These are phyloP conservation scores for Cyanistes caeruleus DNA, from an alignment of 2,113 vertebrate species.

Conservation along the genomic window DNA sequence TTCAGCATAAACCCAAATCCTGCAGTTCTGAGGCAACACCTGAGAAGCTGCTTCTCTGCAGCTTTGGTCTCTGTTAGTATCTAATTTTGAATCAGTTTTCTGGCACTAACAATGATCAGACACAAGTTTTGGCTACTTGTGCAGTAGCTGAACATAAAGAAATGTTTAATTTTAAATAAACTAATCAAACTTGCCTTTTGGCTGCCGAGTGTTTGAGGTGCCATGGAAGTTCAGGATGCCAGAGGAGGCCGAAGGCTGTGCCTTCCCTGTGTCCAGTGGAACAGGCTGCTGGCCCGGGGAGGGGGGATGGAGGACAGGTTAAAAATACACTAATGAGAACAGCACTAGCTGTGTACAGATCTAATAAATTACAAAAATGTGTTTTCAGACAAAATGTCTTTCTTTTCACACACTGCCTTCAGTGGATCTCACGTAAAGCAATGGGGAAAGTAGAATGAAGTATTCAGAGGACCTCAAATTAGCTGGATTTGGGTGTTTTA, in stretches of 20 bases:
- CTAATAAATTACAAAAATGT: slow-evolving; percentile 27
- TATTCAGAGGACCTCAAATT: background rate
- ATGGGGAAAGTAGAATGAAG: background rate
- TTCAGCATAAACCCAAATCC: background rate
- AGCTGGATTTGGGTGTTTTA: background rate
- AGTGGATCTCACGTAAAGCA: background rate
- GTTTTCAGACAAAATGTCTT: background rate
- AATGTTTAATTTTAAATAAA: slow-evolving; percentile 45
- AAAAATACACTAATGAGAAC: background rate
- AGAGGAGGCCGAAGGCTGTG: background rate
- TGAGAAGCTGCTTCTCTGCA: background rate
- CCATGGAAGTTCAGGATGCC: background rate
- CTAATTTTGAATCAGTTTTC: background rate
- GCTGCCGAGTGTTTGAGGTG: background rate
- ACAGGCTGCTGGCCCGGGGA: background rate
- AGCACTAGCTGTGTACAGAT: background rate
- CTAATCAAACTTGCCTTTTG: slow-evolving; percentile 13
- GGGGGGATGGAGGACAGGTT: background rate
- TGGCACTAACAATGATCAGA: slow-evolving; percentile 13
- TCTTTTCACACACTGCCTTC: background rate
- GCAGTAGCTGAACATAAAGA: background rate
- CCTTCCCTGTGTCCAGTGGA: background rate
- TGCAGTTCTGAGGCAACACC: background rate
- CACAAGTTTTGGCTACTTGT: background rate
- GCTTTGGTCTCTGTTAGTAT: background rate